Evolutionary conservation across 2,797 vertebrate genomes (phyloP), one percentile per base, ranked within the genome.

Genomic region (Danio tinwini): DNA sequence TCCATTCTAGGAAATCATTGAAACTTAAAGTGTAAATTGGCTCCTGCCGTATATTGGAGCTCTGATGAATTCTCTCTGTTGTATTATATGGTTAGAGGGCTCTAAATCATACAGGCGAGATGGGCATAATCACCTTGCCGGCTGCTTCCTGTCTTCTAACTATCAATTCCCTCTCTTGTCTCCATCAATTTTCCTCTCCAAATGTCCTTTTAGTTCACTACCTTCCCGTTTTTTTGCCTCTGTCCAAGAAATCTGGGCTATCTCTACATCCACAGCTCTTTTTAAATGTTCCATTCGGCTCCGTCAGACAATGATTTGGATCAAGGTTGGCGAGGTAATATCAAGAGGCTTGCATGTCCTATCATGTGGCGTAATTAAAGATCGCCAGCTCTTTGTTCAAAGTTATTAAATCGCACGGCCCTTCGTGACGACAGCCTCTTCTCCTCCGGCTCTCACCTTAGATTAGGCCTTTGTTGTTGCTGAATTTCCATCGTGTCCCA

Each of bases 141-240:
- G 84, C 88, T 87, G 90, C 90, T 92, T 92, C 90, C 89, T 93
- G 90, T 93, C 90, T 87, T 92, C 87, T 82, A 89, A 90, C 87
- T 87, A 90, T 92, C 90, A 92, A 89, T 89, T 90, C 87, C 85
- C 84, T 86, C 85, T 85, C 81, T 70, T 86, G 87, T 90, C 88
- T 86, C 86, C 85, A 91, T 93, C 89, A 88, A 90, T 93, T 92
- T 92, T 87, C 86, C 82, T 86, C 86, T 81, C 80, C 55, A 76
- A 86, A 84, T 79, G 42, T 44, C 39, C 52, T 59, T 70, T 63
- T 62, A 68, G 70, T 76, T 82, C 67, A 5, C 59, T 7, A 44
- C 77, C 78, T 56, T 67, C 84, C 19, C 37, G 2, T 55, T 40
- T 55, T 55, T 72, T 58, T 69, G 52, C 74, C 81, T 21, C 55